phyloP scores from a whole-genome alignment of 2,888 invertebrate genomes.

The Hypomecis punctinalis region DNA sequence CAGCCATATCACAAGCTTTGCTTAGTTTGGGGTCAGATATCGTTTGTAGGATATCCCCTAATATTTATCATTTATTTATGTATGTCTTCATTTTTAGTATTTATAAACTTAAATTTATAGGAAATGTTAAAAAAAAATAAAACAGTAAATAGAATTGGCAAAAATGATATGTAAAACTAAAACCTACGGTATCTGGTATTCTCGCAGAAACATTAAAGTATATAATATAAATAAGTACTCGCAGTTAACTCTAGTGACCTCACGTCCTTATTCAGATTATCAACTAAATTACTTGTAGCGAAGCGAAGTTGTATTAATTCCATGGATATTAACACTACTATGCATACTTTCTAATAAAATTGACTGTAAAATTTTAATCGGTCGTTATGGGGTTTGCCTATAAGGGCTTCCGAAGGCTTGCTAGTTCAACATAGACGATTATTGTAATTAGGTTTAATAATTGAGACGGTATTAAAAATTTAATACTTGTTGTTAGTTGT shows the following conservation, averaged over 20 bases:
- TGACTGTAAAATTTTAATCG: constrained; percentile 17
- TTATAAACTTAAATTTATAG: too few relatives aligned
- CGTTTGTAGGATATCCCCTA: too few relatives aligned
- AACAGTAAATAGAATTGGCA: too few relatives aligned
- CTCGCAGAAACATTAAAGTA: not conserved
- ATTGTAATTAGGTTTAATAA: constrained; percentile 10
- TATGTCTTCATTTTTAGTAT: too few relatives aligned
- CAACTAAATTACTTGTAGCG: constrained; percentile 2
- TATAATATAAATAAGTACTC: not conserved
- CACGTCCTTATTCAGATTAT: constrained; percentile 6
- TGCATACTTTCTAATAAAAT: constrained; percentile 17
- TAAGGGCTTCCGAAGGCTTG: not conserved
- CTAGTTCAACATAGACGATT: not conserved
- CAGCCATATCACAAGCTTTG: too few relatives aligned
- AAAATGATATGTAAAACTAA: too few relatives aligned
- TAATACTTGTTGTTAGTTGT: constrained; percentile 1
- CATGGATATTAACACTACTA: constrained; percentile 16
- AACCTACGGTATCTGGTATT: not conserved
- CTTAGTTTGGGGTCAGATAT: too few relatives aligned
- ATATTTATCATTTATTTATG: too few relatives aligned
- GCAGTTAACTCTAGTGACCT: not conserved
- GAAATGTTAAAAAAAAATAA: too few relatives aligned
- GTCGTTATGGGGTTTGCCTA: constrained; percentile 1
- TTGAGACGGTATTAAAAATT: constrained; percentile 5
- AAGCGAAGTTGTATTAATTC: constrained; percentile 15